Base-by-base conservation (phyloP, 1,140 invertebrate species). In the Calephelis nemesis region DNA sequence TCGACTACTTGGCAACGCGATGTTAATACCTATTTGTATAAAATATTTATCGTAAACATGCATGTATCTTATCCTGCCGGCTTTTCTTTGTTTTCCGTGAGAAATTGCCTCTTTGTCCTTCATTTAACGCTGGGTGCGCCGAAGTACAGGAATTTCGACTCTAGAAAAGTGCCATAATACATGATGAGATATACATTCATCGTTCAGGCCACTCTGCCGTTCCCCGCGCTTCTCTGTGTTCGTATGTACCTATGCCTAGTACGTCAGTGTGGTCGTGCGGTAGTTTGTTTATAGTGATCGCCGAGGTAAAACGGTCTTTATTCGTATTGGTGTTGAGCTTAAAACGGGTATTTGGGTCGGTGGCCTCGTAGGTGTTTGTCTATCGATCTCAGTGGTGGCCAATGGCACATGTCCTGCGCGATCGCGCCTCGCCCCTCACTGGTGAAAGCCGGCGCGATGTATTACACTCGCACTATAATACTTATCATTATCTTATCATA, bases 361-460 rank as follows among this genome's bases (percentile, higher is more conserved):
- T 72, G 84, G 81, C 87, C 84, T 88, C 84, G 85, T 79, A 82
- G 80, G 72, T 87, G 88, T 90, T 91, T 89, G 88, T 82, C 87
- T 91, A 92, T 92, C 91, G 91, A 91, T 91, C 88, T 87, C 77
- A 76, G 86, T 82, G 84, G 83, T 88, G 89, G 88, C 91, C 91
- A 91, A 92, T 91, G 82, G 89, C 87, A 89, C 77, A 84, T 87
- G 85, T 81, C 81, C 76, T 88, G 90, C 90, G 87, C 87, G 80
- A 73, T 79, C 80, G 80, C 81, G 82, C 86, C 83, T 86, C 84
- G 76, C 85, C 83, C 80, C 85, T 76, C 82, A 65, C 78, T 69
- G 85, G 90, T 89, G 87, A 91, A 91, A 90, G 90, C 88, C 85
- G 87, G 85, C 66, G 71, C 78, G 74, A 77, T 82, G 76, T 80